A percentile compares a stretch with the other conserved stretches of the same genome.
These are phyloP conservation scores for Phylloscopus trochiloides DNA, from an alignment of 2,113 vertebrate species.

Conservation along the genomic window DNA sequence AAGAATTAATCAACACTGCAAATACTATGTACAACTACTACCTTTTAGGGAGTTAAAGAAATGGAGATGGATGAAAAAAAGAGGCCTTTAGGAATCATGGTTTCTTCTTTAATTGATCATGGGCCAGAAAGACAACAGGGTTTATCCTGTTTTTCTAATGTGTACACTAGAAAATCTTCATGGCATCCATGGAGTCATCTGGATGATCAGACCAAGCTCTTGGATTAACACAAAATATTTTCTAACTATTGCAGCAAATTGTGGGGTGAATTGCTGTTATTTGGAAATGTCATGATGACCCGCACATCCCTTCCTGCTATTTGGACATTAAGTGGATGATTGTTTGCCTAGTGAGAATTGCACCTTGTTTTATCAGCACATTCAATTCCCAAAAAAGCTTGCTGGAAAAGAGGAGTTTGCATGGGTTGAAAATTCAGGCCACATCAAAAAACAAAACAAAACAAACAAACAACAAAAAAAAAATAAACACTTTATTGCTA, in stretches of 20 bases:
- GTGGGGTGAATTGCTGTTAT: not conserved
- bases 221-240: not conserved
- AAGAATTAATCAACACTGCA: not conserved
- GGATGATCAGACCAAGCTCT: not conserved
- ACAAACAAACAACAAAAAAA: too few species aligned
- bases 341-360: not conserved
- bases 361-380: not conserved
- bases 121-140: not conserved
- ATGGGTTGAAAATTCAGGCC: not conserved
- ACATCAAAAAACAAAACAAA: not conserved
- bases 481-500: too few species aligned
- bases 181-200: not conserved
- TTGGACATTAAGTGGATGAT: not conserved
- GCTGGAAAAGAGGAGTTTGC: not conserved
- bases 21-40: not conserved
- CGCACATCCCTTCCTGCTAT: not conserved
- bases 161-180: not conserved
- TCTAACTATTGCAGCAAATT: not conserved
- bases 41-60: not conserved
- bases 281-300: not conserved
- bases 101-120: not conserved
- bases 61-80: accelerated
- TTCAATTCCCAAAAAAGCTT: not conserved
- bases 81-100: not conserved
- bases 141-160: not conserved